Evolutionary conservation across 2,113 vertebrate species (phyloP), one percentile per base, ranked within the genome.

Genomic region (Euleptes europaea): DNA sequence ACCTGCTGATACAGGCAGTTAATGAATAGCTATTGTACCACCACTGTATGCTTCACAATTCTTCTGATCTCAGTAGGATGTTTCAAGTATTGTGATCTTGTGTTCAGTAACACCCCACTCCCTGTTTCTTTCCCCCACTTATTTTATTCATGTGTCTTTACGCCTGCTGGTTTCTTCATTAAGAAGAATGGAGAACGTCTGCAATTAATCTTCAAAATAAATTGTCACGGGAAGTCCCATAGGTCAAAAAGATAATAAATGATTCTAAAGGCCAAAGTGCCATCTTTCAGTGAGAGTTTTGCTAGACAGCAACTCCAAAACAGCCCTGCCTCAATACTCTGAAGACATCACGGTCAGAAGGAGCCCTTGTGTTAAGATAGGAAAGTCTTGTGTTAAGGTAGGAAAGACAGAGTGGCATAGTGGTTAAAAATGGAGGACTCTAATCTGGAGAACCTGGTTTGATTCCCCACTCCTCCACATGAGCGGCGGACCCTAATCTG

Each of bases 41-140:
- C 94, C 80, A 88, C 80, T 72, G 88, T 88, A 91, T 78, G 51
- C 90, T 91, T 92, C 88, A 84, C 90, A 86, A 89, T 93, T 92
- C 90, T 91, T 94, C 63, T 94, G 91, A 94, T 94, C 95, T 95
- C 93, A 93, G 91, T 92, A 94, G 94, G 94, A 95, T 90, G 88
- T 91, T 93, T 93, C 44, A 11, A 95, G 90, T 92, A 88, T 93
- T 93, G 91, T 94, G 91, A 94, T 95, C 93, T 91, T 90, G 87
- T 92, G 91, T 94, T 93, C 94, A 94, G 91, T 93, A 93, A 93
- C 93, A 93, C 93, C 91, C 92, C 83, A 89, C 85, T 75, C 74
- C 78, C n/a, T 77, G 42, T 88, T 74, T 91, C 82, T 92, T 91
- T 76, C 63, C 82, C 66, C 49, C 63, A 84, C 91, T 92, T 89